Evolutionary conservation across 1,140 invertebrate genomes (phyloP).

Genomic region (Tetramorium alpestre): DNA sequence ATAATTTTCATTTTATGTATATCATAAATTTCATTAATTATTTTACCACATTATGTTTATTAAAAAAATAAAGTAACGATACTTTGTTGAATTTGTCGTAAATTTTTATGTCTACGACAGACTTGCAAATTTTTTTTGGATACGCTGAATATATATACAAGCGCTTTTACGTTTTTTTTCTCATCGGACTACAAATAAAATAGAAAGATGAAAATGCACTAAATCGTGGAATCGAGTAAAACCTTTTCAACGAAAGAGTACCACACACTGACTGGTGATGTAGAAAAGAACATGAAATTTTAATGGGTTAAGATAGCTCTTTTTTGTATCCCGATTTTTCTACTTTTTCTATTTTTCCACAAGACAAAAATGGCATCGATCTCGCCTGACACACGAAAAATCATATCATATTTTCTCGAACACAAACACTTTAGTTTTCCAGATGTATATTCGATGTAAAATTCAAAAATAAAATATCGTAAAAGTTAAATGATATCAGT

Average conservation of each 20-base stretch:
- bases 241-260: background rate
- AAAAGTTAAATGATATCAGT: background rate
- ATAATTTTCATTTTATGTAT: background rate
- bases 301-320: background rate
- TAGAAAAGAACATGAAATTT: conserved; percentile 26
- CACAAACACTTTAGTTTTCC: background rate
- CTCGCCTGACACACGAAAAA: background rate
- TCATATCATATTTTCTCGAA: conserved; percentile 6
- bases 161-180: background rate
- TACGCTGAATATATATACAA: background rate
- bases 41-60: background rate
- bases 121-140: conserved; percentile 61
- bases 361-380: background rate
- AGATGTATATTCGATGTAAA: background rate
- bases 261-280: background rate
- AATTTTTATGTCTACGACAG: conserved; percentile 51
- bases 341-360: conserved; percentile 9
- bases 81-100: conserved; percentile 7
- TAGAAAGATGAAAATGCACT: conserved; percentile 35
- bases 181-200: conserved; percentile 62
- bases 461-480: background rate
- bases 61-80: background rate
- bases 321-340: background rate
- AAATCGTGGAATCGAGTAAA: conserved; percentile 14
- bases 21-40: background rate